Percentiles rank a stretch among this genome's conserved stretches.
These are phyloP conservation scores for Myotis daubentonii DNA, from an alignment of 2,797 vertebrate genomes.

Conservation along the genomic window DNA sequence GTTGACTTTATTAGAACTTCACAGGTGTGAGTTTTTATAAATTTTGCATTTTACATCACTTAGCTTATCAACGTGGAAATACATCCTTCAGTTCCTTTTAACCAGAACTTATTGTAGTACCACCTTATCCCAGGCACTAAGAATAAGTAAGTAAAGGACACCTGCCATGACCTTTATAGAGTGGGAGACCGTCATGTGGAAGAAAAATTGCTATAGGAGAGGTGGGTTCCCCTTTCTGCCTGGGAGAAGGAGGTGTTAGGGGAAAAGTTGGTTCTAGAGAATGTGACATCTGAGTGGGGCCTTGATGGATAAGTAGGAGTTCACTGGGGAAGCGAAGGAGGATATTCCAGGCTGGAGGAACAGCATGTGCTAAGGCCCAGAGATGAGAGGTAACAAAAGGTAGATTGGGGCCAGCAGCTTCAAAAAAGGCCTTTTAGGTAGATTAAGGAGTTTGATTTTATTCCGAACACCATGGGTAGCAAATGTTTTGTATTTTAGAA, in stretches of 20 bases:
- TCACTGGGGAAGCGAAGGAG: neutral
- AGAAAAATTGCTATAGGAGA: neutral
- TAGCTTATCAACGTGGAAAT: neutral
- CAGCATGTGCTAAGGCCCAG: neutral
- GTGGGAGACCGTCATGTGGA: neutral
- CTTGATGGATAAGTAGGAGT: neutral
- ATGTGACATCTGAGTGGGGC: neutral
- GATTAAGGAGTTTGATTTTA: neutral
- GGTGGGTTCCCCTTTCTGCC: neutral
- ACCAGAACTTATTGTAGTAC: neutral
- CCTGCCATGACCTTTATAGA: neutral
- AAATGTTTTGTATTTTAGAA: neutral
- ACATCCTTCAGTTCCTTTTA: neutral
- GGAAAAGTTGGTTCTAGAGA: neutral
- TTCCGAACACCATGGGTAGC: neutral
- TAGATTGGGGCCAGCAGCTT: neutral
- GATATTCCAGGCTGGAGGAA: neutral
- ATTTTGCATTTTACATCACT: neutral
- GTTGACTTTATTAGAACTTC: neutral
- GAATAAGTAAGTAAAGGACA: neutral
- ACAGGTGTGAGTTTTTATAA: neutral
- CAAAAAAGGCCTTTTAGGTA: neutral
- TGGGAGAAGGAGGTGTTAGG: neutral
- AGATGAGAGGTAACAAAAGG: neutral
- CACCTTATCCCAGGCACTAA: neutral